Evolutionary conservation across 2,888 invertebrate species (phyloP), one percentile per base, ranked within the genome.

Genomic region (Pristionchus japonicus): DNA sequence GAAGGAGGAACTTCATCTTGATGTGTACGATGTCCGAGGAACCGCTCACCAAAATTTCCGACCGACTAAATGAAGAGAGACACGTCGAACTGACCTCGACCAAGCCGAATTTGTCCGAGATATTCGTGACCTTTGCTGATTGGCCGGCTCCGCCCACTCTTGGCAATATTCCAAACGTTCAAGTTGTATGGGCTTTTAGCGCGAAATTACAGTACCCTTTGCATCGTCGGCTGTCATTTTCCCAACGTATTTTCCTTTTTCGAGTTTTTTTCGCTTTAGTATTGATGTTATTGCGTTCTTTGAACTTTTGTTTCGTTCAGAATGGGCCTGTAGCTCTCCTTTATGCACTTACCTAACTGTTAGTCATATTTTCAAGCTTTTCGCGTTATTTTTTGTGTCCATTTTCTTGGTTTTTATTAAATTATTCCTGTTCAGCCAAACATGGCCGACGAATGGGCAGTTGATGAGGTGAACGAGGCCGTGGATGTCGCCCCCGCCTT

Each of bases 361-460:
- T 17, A 61, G 6, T 43, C 3, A 17, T 64, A 11, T 34, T 52
- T 1, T 6, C 13, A 61, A 64, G 3, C 3, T 37, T 64, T 85
- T 64, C 40, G 37, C 85, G 61, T 17, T 52, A 17, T 43, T 83
- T n/a, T n/a, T n/a, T n/a, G n/a, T n/a, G n/a, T n/a, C n/a, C n/a
- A n/a, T n/a, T n/a, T n/a, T n/a, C n/a, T n/a, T n/a, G n/a, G n/a
- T n/a, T n/a, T 52, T 61, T 23, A 40, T 40, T 52, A 70, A 74
- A 43, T 23, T 74, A 6, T 9, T 27, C 23, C 4, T 15, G 34
- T 84, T n/a, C 9, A 84, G 61, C 61, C 40, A 84, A 84, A 74
- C 74, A 89, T 89, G 89, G 89, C 88, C 87, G 90, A 89, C 86
- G 89, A 90, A 37, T 90, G 89, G 90, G 90, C 88, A 43, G 87